Conservation (phyloP, 1,140 invertebrate species). For the Rhyacophila brunnea region DNA sequence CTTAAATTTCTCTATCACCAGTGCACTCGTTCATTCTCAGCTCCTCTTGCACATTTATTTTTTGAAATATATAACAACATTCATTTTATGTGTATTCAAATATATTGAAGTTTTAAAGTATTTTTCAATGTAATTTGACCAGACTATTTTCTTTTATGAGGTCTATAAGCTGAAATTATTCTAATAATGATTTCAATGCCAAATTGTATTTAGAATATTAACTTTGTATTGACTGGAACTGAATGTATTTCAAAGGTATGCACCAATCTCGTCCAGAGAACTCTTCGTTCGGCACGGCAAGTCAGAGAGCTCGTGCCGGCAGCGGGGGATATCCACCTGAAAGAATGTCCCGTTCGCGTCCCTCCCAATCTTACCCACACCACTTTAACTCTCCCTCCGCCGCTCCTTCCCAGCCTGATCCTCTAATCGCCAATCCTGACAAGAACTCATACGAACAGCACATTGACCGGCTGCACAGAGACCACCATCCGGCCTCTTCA, state of each 20-base stretch:
- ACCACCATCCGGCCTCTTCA: constrained; percentile 1
- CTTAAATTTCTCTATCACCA: too few relatives aligned
- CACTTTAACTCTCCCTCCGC: too few relatives aligned
- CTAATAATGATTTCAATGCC: background rate
- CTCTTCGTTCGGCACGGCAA: background rate
- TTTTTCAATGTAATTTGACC: too few relatives aligned
- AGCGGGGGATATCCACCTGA: constrained; percentile 18
- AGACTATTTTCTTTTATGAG: too few relatives aligned
- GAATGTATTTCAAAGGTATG: constrained; percentile 8
- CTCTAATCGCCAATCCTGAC: background rate
- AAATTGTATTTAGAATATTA: background rate
- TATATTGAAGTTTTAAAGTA: too few relatives aligned
- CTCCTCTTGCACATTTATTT: too few relatives aligned
- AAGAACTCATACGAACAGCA: constrained; percentile 15
- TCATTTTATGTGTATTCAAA: too few relatives aligned
- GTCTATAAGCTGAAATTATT: too few relatives aligned
- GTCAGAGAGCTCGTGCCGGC: constrained; percentile 3
- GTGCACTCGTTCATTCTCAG: too few relatives aligned
- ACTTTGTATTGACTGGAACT: background rate
- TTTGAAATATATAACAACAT: too few relatives aligned
- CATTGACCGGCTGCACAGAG: constrained; percentile 11
- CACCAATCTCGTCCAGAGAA: constrained; percentile 12
- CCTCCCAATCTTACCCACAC: constrained; percentile 8
- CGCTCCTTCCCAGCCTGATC: background rate
- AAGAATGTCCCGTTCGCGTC: constrained; percentile 13